phyloP scores from a whole-genome alignment of 2,113 vertebrate genomes.

The Tenebrosternarchus preto region DNA sequence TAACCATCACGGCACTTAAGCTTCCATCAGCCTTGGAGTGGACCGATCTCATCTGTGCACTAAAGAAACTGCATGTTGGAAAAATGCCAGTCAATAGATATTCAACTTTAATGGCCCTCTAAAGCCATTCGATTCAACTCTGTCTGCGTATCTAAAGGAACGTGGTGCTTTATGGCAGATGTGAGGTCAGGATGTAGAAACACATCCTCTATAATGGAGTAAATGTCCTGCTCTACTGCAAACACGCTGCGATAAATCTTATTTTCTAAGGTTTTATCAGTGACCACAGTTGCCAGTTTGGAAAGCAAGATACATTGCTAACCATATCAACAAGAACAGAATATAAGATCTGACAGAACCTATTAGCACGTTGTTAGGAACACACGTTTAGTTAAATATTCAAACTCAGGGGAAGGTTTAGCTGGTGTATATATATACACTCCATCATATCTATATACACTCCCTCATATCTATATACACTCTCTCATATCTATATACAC shows the following conservation, averaged over 20 bases:
- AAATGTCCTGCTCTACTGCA: neutral
- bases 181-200: neutral
- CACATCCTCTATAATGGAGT: neutral
- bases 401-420: too few species aligned
- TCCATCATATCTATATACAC: neutral
- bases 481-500: neutral
- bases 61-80: neutral
- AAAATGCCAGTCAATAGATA: neutral
- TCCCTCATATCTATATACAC: too few species aligned
- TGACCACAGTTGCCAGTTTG: too few species aligned
- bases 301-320: too few species aligned
- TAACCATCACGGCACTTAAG: conserved; percentile 14
- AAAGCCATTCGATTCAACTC: neutral
- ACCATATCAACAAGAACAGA: too few species aligned
- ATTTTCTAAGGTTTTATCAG: neutral
- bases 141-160: neutral
- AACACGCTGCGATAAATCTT: too few species aligned
- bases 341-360: too few species aligned
- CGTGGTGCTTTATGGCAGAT: neutral
- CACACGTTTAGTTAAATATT: too few species aligned
- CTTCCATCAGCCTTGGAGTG: neutral
- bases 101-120: conserved; percentile 1
- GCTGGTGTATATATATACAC: neutral
- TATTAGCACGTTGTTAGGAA: too few species aligned
- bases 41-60: neutral